Evolutionary conservation across 2,113 vertebrate genomes (phyloP).

Genomic region (Chaetorhynchus papuensis): DNA sequence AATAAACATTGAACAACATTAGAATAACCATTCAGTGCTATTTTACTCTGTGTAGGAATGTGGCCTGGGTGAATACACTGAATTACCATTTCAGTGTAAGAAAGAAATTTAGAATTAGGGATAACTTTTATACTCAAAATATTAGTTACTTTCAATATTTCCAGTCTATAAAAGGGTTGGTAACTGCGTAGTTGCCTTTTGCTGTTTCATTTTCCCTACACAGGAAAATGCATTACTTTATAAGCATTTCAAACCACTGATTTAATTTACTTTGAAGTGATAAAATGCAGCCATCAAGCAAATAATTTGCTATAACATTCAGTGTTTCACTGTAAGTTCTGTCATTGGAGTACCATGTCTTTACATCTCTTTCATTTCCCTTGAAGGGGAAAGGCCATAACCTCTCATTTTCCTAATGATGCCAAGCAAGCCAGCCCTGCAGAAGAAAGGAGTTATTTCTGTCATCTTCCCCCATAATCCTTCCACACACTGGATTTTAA

Average conservation of each 20-base stretch:
- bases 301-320: not conserved
- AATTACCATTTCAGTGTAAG: not conserved
- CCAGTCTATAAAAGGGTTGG: not conserved
- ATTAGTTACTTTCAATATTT: not conserved
- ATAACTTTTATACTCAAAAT: not conserved
- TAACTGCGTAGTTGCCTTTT: not conserved
- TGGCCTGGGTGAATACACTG: not conserved
- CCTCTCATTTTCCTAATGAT: not conserved
- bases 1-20: conserved; percentile 7
- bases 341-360: not conserved
- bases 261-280: not conserved
- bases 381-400: not conserved
- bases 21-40: not conserved
- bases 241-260: not conserved
- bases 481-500: not conserved
- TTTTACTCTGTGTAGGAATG: not conserved
- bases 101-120: not conserved
- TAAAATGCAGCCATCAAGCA: not conserved
- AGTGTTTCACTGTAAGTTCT: not conserved
- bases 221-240: not conserved
- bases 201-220: not conserved
- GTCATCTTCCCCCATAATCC: not conserved
- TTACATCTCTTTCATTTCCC: not conserved
- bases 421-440: not conserved
- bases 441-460: not conserved